Base-by-base conservation (phyloP, 1,140 invertebrate species). In the Arctopsyche grandis region DNA sequence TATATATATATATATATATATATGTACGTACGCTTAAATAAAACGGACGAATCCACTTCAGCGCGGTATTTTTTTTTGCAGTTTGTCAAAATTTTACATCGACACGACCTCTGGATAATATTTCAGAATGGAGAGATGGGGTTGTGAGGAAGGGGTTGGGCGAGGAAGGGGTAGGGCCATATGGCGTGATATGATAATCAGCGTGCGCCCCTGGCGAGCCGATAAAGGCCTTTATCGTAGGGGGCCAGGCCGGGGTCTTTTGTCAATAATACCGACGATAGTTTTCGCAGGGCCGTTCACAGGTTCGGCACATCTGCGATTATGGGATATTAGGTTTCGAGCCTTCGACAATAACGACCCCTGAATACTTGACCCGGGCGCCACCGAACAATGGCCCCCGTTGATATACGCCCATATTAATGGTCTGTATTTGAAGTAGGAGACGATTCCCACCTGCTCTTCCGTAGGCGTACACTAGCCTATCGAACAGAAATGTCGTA, bases 171-270 rank as follows among this genome's bases (percentile, higher is more conserved):
- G 1, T 26, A 3, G 14, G 46, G 48, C 71, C 71, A 74, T 74
- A 76, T 66, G 77, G 69, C 19, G 63, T 73, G 77, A 78, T 78
- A 78, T 78, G 69, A 78, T 78, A 78, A 78, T 78, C 77, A 70
- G 69, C n/a, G 56, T 22, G 48, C 48, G 26, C 56, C 74, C 63
- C 70, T 24, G 26, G 69, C 56, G 63, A 44, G 19, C 75, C 69
- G 16, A 56, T 77, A 52, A 52, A 52, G 48, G 22, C 52, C 69
- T 60, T 78, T 78, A 78, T 78, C 69, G 66, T 14, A 66, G 21
- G 21, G 56, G 63, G 24, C 63, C 63, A 66, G 63, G 63, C 76
- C 5, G 46, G 0, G 69, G 38, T 7, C 69, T 38, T 22, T 66
- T 66, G 58, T 60, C 58, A 60, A 60, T 66, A 26, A 26, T 22